These are phyloP conservation scores for Phocoena sinus DNA, from an alignment of 2,113 vertebrate genomes.

Conservation along the genomic window DNA sequence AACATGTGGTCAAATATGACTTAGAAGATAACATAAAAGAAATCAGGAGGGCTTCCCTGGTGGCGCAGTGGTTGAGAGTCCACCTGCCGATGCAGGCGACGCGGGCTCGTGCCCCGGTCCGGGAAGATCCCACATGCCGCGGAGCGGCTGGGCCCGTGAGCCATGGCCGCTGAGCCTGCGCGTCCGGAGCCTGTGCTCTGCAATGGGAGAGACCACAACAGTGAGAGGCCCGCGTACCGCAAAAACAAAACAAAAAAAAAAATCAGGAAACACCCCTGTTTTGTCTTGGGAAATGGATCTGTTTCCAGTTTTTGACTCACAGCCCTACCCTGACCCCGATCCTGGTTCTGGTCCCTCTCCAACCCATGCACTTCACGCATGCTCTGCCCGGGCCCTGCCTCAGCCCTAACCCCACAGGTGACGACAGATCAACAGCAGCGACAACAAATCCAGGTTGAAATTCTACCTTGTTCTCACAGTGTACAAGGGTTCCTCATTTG, in stretches of 20 bases:
- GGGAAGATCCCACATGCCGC: no score
- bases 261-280: neutral
- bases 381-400: neutral
- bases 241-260: no score
- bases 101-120: rapidly evolving
- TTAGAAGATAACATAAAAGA: no score
- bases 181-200: no score
- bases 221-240: no score
- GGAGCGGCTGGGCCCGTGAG: no score
- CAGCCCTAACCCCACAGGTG: neutral
- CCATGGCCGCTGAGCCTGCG: no score
- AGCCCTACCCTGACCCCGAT: neutral
- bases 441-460: neutral
- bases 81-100: no score
- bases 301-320: neutral
- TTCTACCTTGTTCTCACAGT: neutral
- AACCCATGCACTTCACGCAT: neutral
- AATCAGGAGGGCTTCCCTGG: no score
- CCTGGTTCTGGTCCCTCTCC: neutral
- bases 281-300: neutral
- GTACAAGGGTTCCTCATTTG: neutral
- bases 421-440: neutral
- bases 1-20: neutral
- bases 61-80: no score
- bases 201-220: no score